phyloP scores from a whole-genome alignment of 2,113 vertebrate genomes.

The Engystomops pustulosus region DNA sequence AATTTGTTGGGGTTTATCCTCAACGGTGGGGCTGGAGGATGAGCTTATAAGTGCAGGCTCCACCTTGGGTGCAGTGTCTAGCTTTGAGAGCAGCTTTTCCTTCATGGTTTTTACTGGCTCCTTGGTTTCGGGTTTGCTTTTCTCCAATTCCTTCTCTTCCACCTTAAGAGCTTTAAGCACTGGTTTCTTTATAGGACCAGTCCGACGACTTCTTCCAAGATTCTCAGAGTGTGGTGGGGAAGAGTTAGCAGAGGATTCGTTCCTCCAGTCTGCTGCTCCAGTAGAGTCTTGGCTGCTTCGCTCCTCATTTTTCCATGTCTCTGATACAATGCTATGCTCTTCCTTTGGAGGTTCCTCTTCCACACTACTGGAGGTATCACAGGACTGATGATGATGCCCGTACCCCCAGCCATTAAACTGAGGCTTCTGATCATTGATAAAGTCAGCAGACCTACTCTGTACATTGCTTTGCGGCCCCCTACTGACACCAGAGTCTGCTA shows the following conservation, averaged over 20 bases:
- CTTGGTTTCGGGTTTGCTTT: slow-evolving; percentile 80
- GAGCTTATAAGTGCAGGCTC: slow-evolving; percentile 73
- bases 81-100: slow-evolving; percentile 73
- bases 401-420: slow-evolving; percentile 76
- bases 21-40: slow-evolving; percentile 63
- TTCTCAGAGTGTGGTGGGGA: slow-evolving; percentile 78
- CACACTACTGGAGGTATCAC: slow-evolving; percentile 66
- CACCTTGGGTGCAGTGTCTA: slow-evolving; percentile 76
- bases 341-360: slow-evolving; percentile 74
- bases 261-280: slow-evolving; percentile 80
- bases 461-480: slow-evolving; percentile 67
- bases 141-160: slow-evolving; percentile 93
- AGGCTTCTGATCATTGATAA: slow-evolving; percentile 74
- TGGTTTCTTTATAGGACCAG: slow-evolving; percentile 95
- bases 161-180: slow-evolving; percentile 97
- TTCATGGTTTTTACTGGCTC: slow-evolving; percentile 73
- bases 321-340: slow-evolving; percentile 72
- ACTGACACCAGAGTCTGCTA: slow-evolving; percentile 72
- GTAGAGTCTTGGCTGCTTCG: slow-evolving; percentile 70
- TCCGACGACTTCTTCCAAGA: slow-evolving; percentile 81
- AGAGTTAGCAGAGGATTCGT: slow-evolving; percentile 65
- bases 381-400: slow-evolving; percentile 73
- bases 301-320: slow-evolving; percentile 86
- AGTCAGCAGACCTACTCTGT: slow-evolving; percentile 75
- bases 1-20: slow-evolving; percentile 72